phyloP scores from a whole-genome alignment of 2,888 invertebrate species.

The Mimas tiliae region DNA sequence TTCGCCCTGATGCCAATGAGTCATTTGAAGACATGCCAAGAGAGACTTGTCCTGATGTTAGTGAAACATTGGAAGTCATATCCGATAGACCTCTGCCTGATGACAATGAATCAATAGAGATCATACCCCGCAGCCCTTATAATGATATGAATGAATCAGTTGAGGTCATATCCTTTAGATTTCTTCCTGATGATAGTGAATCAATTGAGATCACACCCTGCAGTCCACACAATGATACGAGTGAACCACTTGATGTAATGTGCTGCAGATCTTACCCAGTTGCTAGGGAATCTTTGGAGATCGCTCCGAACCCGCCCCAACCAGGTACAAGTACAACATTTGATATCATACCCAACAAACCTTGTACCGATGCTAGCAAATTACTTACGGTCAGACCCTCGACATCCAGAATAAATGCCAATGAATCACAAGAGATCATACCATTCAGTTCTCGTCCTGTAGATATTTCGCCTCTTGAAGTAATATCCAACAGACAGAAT shows the following conservation, averaged over 20 bases:
- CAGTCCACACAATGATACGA: background rate
- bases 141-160: background rate
- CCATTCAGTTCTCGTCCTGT: background rate
- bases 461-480: background rate
- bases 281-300: background rate
- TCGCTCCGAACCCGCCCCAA: background rate
- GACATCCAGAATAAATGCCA: background rate
- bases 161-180: background rate
- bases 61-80: background rate
- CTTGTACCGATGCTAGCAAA: background rate
- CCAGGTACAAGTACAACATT: background rate
- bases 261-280: background rate
- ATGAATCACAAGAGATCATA: background rate
- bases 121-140: conserved; percentile 1
- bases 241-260: background rate
- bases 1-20: background rate
- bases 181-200: background rate
- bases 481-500: background rate
- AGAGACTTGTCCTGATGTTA: background rate
- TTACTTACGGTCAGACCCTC: background rate
- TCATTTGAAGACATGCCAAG: background rate
- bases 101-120: conserved; percentile 7
- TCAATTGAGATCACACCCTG: background rate
- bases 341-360: background rate
- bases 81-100: background rate